phyloP scores from a whole-genome alignment of 2,797 vertebrate species.

The Phaenicophaeus curvirostris region DNA sequence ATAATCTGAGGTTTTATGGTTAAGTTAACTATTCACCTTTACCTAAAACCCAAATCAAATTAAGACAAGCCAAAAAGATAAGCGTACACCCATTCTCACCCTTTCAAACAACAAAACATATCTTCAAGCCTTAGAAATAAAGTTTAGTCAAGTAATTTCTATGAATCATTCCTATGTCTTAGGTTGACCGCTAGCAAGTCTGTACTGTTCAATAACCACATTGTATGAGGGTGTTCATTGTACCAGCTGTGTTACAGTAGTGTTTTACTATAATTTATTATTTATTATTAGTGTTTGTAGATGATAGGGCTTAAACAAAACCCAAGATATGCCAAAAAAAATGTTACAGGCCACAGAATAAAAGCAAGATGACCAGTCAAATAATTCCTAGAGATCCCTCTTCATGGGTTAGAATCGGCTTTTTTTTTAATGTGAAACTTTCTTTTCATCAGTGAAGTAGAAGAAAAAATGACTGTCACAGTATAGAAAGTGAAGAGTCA shows the following conservation, averaged over 20 bases:
- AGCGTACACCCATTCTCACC: fast-evolving
- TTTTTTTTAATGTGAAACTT: neutral
- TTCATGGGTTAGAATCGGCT: neutral
- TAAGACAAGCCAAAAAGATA: neutral
- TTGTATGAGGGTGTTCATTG: neutral
- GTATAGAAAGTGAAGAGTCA: neutral
- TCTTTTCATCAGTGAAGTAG: neutral
- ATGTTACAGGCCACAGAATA: neutral
- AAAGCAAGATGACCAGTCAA: neutral
- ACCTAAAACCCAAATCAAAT: neutral
- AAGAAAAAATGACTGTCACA: neutral
- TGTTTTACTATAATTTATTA: neutral
- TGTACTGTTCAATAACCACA: neutral
- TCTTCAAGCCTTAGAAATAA: neutral
- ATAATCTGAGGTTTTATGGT: neutral
- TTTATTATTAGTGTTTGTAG: neutral
- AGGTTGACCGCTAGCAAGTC: neutral
- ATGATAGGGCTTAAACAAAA: neutral
- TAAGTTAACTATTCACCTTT: neutral
- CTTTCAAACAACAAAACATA: neutral
- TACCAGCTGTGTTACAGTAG: neutral
- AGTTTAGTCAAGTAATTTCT: neutral
- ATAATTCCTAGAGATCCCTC: neutral
- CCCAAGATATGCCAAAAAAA: neutral
- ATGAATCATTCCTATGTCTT: neutral